These are phyloP conservation scores for Nezara viridula DNA, from an alignment of 2,888 invertebrate genomes.

Conservation along the genomic window DNA sequence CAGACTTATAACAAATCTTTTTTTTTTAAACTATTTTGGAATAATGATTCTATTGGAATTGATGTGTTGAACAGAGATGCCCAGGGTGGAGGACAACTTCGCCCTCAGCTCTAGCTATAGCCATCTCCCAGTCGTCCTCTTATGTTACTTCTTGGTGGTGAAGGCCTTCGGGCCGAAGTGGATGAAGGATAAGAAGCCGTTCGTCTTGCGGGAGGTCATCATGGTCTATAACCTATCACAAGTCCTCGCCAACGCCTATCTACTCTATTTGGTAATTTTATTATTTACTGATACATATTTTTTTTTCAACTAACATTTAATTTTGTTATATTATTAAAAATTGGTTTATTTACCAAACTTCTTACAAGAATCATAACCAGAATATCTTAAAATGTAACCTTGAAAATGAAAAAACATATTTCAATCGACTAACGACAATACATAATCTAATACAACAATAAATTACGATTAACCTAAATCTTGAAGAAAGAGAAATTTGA, in stretches of 20 bases:
- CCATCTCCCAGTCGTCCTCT: not conserved
- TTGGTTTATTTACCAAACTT: too few species aligned
- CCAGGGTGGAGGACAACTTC: not conserved
- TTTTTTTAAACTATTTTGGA: too few species aligned
- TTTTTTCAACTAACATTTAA: not conserved
- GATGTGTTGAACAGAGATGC: not conserved
- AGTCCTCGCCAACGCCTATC: not conserved
- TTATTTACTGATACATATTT: not conserved
- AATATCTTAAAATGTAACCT: too few species aligned
- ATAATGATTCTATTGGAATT: too few species aligned
- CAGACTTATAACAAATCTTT: too few species aligned
- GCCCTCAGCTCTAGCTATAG: not conserved
- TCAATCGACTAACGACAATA: too few species aligned
- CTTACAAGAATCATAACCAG: too few species aligned
- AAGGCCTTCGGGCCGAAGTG: not conserved
- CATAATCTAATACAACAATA: too few species aligned
- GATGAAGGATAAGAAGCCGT: conserved; percentile 23
- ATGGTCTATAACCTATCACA: not conserved
- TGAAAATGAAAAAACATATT: too few species aligned
- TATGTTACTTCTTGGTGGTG: not conserved
- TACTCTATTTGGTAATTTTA: not conserved
- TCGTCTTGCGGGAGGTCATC: not conserved
- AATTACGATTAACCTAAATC: too few species aligned
- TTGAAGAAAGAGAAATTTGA: too few species aligned
- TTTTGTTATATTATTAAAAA: too few species aligned